Base-by-base conservation (phyloP, 2,888 invertebrate genomes). In the Scrobipalpa costella region DNA sequence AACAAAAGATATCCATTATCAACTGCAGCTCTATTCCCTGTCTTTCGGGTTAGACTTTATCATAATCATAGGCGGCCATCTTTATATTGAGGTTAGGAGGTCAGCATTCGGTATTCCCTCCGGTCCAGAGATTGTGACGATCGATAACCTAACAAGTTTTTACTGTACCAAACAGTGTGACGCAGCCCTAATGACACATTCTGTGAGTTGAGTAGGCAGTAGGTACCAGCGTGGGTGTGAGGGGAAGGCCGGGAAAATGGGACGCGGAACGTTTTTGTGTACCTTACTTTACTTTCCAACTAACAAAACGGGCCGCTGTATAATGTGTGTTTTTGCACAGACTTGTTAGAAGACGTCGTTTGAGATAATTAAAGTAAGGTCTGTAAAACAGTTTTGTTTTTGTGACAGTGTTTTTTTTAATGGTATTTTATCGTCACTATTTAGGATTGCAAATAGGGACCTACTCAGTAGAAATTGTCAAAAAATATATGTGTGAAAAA, bases 191-290 rank as follows among this genome's bases (percentile, higher is more conserved):
- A 77, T 75, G 70, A 71, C 58, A 55, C 60, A 58, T 59, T 47
- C 21, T 11, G 55, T 34, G 34, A n/a, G 27, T 27, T 27, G 27
- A 50, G 13, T 13, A 64, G 49, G n/a, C 15, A 52, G 64, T 40
- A 60, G 62, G 34, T 9, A 40, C 40, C 13, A 40, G 13, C 13
- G 36, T 1, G 44, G n/a, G 44, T n/a, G 44, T 44, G 44, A 64
- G 63, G 65, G 63, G 63, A 50, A 55, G 63, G 57, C 63, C 62
- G 65, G 68, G 44, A 61, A 60, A 68, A 69, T 71, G 66, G 71
- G 66, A 67, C 68, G 69, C 47, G 63, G 66, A 64, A 61, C 68
- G 71, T 77, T 77, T 78, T 79, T 78, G 75, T 76, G 72, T 71
- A 72, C 70, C 72, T 71, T 67, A 64, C 69, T 76, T 72, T 71